A percentile compares a stretch with the other conserved stretches of the same genome.
Conservation (phyloP, 1,140 invertebrate species). For the Drosophila subpulchrella region DNA sequence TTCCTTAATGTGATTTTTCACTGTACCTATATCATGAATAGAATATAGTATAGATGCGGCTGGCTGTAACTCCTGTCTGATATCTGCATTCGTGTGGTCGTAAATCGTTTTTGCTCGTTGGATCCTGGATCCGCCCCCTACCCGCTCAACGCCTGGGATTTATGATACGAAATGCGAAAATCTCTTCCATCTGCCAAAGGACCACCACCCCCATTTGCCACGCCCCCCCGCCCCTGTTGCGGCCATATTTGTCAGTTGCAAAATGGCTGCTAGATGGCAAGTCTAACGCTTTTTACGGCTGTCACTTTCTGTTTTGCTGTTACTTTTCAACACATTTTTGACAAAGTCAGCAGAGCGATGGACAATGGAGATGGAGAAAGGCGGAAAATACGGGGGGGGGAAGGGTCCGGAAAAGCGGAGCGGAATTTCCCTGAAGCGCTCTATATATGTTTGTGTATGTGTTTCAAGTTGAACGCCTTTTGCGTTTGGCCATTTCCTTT, state of each 20-base stretch:
- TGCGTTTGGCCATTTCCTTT: constrained; percentile 41
- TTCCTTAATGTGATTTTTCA: neutral
- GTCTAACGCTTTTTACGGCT: constrained; percentile 45
- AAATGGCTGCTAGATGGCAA: constrained; percentile 55
- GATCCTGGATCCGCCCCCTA: constrained; percentile 1
- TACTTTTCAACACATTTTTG: constrained; percentile 64
- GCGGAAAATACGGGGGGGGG: neutral
- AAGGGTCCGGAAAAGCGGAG: neutral
- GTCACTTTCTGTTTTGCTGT: constrained; percentile 52
- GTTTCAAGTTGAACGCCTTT: constrained; percentile 57
- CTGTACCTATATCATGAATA: neutral
- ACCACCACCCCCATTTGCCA: neutral
- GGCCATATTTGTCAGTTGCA: constrained; percentile 60
- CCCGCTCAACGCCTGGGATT: constrained; percentile 31
- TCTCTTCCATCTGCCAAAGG: constrained; percentile 22
- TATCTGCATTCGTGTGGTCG: constrained; percentile 35
- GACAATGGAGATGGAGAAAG: constrained; percentile 14
- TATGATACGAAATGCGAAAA: constrained; percentile 62
- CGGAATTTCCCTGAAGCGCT: constrained; percentile 5
- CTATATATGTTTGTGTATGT: constrained; percentile 15
- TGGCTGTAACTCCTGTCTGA: constrained; percentile 18
- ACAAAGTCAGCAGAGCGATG: constrained; percentile 56
- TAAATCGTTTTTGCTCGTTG: constrained; percentile 41
- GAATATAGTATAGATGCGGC: neutral
- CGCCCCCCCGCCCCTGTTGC: constrained; percentile 1